phyloP scores from a whole-genome alignment of 2,797 vertebrate species.

The Percopsis omiscomaycus region DNA sequence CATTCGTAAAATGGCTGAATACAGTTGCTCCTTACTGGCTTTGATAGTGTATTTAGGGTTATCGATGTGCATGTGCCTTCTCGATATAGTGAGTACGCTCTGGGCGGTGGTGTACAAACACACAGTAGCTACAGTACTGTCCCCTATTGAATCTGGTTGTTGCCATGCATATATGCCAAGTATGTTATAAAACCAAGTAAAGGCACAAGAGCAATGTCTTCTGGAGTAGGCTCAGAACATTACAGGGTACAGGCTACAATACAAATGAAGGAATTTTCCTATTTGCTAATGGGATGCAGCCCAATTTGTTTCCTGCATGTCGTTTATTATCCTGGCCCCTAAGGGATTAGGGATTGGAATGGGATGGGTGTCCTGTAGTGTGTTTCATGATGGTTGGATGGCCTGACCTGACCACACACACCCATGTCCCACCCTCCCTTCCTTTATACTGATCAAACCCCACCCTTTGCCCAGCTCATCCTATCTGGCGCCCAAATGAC shows the following conservation, averaged over 20 bases:
- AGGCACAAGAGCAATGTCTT: conserved; percentile 12
- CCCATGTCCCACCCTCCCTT: conserved; percentile 23
- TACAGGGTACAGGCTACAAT: neutral
- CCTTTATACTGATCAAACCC: conserved; percentile 17
- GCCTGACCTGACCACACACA: neutral
- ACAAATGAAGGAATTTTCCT: conserved; percentile 24
- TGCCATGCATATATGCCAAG: neutral
- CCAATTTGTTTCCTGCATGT: conserved; percentile 30
- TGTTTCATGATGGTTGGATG: conserved; percentile 48
- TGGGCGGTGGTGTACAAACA: too few species aligned
- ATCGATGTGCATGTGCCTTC: too few species aligned
- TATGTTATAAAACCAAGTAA: conserved; percentile 3
- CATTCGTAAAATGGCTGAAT: neutral
- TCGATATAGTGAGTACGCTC: too few species aligned
- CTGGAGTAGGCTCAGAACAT: conserved; percentile 4
- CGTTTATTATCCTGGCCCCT: conserved; percentile 45
- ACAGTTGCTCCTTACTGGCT: neutral
- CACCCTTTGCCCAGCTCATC: conserved; percentile 5
- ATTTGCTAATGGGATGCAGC: conserved; percentile 25
- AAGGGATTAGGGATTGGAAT: conserved; percentile 40
- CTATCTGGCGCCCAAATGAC: conserved; percentile 37
- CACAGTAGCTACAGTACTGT: neutral
- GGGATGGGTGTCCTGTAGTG: conserved; percentile 27
- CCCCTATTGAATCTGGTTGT: neutral
- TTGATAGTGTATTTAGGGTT: neutral